These are phyloP conservation scores for Muschampia plurimacula DNA, from an alignment of 2,888 invertebrate species.

Conservation along the genomic window DNA sequence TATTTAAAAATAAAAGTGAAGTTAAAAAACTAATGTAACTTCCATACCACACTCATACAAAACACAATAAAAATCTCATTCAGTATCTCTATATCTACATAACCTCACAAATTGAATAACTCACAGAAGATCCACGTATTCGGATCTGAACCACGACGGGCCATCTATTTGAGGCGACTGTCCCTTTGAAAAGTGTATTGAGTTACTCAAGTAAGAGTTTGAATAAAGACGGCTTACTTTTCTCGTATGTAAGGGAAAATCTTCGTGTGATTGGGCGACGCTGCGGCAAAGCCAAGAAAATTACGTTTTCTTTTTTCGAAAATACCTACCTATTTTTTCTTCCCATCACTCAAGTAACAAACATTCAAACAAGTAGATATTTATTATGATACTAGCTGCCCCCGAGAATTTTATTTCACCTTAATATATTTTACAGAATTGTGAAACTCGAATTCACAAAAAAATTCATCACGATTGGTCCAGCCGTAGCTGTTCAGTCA, in stretches of 20 bases:
- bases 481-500: too few relatives aligned
- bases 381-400: too few relatives aligned
- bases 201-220: conserved; percentile 47
- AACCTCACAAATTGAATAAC: conserved; percentile 80
- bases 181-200: conserved; percentile 64
- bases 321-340: neutral
- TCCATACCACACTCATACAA: neutral
- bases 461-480: too few relatives aligned
- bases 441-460: too few relatives aligned
- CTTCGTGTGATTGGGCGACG: conserved; percentile 1
- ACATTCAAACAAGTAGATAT: neutral
- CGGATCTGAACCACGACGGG: conserved; percentile 70
- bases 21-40: too few relatives aligned
- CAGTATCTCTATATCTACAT: conserved; percentile 50
- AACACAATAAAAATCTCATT: conserved; percentile 36
- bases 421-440: too few relatives aligned
- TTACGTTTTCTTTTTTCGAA: neutral
- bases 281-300: neutral
- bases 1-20: too few relatives aligned
- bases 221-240: conserved; percentile 24
- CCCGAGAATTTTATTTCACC: too few relatives aligned
- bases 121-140: conserved; percentile 78
- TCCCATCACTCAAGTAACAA: neutral
- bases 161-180: conserved; percentile 75
- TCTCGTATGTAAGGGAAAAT: conserved; percentile 11